Percentiles rank a stretch among this genome's conserved stretches.
Evolutionary conservation across 2,797 vertebrate genomes (phyloP).

Genomic region (Acanthornis magna): DNA sequence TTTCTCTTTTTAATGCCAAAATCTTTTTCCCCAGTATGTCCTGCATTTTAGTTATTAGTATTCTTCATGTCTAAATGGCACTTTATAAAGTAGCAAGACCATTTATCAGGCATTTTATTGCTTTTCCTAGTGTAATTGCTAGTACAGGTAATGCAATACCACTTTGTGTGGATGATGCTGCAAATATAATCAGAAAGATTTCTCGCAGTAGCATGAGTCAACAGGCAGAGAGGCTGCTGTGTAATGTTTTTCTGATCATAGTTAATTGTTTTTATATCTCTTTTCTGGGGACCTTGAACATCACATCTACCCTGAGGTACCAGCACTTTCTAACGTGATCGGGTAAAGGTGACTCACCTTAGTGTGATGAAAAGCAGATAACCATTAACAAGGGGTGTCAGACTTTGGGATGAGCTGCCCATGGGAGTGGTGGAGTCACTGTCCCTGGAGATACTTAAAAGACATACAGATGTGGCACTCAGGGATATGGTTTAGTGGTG

Average conservation of each 20-base stretch:
- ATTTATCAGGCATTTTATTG: neutral
- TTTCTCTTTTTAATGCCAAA: conserved; percentile 19
- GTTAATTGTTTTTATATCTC: neutral
- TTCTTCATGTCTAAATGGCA: neutral
- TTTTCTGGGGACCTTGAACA: neutral
- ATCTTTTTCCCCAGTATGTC: neutral
- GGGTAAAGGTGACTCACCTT: neutral
- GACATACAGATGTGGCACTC: neutral
- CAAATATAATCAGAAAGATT: neutral
- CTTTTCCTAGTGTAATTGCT: neutral
- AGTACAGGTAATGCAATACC: neutral
- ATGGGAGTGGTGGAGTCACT: neutral
- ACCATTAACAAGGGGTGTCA: neutral
- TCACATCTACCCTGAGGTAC: neutral
- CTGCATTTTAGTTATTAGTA: neutral
- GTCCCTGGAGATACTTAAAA: neutral
- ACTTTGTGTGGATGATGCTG: neutral
- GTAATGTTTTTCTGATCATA: neutral
- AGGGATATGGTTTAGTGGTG: neutral
- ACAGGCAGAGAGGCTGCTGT: neutral
- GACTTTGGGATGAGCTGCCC: neutral
- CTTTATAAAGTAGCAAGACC: neutral
- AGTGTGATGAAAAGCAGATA: neutral
- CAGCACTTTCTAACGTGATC: neutral
- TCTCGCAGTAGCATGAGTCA: neutral